These are phyloP conservation scores for Pungitius pungitius DNA, from an alignment of 2,113 vertebrate species.

Conservation along the genomic window DNA sequence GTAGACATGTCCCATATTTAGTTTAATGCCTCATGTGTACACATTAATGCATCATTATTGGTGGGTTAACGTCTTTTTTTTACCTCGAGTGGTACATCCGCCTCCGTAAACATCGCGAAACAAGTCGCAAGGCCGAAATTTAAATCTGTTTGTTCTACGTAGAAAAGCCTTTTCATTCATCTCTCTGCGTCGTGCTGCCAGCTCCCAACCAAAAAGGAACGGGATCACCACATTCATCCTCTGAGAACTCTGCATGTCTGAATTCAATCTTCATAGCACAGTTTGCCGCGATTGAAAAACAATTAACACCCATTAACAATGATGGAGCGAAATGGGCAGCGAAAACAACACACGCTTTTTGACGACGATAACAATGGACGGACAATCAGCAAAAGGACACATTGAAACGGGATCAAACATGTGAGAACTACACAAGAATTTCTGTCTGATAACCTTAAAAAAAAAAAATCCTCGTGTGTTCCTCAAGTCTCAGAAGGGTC, in stretches of 20 bases:
- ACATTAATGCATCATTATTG: neutral
- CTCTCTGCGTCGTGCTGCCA: neutral
- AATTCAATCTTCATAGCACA: neutral
- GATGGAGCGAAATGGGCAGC: neutral
- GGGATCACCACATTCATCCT: neutral
- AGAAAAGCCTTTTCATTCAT: neutral
- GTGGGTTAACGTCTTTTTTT: neutral
- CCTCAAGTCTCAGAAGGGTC: neutral
- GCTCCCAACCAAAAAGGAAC: neutral
- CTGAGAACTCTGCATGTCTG: neutral
- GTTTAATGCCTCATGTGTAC: neutral
- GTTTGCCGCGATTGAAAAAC: neutral
- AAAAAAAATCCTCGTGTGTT: constrained; percentile 5
- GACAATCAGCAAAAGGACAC: neutral
- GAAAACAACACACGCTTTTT: neutral
- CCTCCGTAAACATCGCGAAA: neutral
- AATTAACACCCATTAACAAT: neutral
- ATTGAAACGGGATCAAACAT: neutral
- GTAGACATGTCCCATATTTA: neutral
- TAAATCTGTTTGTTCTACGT: neutral
- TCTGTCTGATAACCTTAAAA: neutral
- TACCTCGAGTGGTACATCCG: neutral
- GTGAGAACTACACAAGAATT: neutral
- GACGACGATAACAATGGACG: neutral
- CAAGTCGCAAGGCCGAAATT: neutral